Conservation (phyloP, 2,797 vertebrate genomes). For the Anguilla anguilla region DNA sequence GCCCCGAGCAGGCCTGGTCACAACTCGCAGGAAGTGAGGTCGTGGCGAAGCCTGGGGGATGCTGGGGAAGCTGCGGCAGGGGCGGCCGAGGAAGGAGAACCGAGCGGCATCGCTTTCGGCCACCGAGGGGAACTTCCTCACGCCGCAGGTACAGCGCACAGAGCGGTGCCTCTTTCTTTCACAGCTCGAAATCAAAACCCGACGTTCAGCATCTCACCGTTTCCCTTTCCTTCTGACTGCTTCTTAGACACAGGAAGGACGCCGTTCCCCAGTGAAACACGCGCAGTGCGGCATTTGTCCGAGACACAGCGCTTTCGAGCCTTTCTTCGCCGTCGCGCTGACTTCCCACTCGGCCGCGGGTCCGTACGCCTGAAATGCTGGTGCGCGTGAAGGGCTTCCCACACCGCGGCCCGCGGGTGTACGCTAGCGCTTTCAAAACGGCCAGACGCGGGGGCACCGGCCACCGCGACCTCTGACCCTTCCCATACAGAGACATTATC, state of each 20-base stretch:
- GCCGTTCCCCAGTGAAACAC: neutral
- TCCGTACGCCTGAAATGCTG: neutral
- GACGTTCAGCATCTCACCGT: neutral
- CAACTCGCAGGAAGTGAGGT: neutral
- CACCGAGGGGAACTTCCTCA: neutral
- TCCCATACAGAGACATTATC: conserved; percentile 46
- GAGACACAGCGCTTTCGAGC: neutral
- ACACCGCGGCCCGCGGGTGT: neutral
- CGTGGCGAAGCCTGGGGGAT: neutral
- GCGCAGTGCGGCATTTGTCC: too few relatives aligned
- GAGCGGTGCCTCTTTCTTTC: neutral
- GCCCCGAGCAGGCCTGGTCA: neutral
- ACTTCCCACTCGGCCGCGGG: neutral
- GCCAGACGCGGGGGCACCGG: conserved; percentile 40
- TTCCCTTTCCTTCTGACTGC: neutral
- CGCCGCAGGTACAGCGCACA: neutral
- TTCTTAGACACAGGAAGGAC: neutral
- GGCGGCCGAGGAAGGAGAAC: neutral
- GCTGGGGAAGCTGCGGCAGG: neutral
- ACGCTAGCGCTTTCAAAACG: conserved; percentile 32
- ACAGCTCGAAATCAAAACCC: neutral
- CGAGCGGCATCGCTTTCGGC: neutral
- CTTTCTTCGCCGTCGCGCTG: neutral
- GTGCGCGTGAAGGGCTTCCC: neutral
- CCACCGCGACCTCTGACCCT: conserved; percentile 55